A percentile compares a stretch with the other conserved stretches of the same genome.
These are phyloP conservation scores for Betta splendens DNA, from an alignment of 2,797 vertebrate species.

Conservation along the genomic window DNA sequence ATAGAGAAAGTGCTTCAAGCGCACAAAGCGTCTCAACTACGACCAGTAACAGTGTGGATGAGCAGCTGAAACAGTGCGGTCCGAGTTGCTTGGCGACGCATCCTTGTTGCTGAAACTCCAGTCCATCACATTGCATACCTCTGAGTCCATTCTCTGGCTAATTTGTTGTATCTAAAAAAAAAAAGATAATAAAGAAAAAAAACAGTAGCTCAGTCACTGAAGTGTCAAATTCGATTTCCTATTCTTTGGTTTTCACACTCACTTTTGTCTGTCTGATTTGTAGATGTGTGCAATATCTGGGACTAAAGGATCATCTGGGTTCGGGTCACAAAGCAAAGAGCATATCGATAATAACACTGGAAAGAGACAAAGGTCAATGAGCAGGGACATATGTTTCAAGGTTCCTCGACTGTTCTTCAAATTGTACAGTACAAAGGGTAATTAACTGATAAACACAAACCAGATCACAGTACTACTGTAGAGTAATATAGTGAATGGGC, in stretches of 20 bases:
- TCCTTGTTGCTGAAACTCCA: slow-evolving; percentile 30
- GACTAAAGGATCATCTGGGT: slow-evolving; percentile 82
- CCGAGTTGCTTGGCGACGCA: slow-evolving; percentile 53
- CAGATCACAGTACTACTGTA: neutral
- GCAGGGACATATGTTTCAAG: neutral
- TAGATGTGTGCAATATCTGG: slow-evolving; percentile 82
- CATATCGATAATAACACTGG: slow-evolving; percentile 84
- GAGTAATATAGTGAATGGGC: neutral
- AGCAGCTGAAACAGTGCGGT: slow-evolving; percentile 68
- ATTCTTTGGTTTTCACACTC: slow-evolving; percentile 30
- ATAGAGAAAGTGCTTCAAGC: slow-evolving; percentile 69
- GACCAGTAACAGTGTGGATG: slow-evolving; percentile 68
- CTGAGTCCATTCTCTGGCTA: slow-evolving; percentile 80
- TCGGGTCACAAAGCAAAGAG: slow-evolving; percentile 84
- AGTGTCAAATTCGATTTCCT: neutral
- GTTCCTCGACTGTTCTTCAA: neutral
- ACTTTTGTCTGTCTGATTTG: slow-evolving; percentile 81
- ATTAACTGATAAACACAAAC: neutral
- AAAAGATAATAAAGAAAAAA: slow-evolving; percentile 2
- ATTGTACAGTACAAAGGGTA: slow-evolving; percentile 15
- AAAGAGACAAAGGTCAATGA: neutral
- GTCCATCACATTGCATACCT: slow-evolving; percentile 78
- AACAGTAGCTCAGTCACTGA: neutral
- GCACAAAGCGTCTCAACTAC: slow-evolving; percentile 62
- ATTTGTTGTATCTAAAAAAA: slow-evolving; percentile 75